Evolutionary conservation across 2,113 vertebrate species (phyloP).

Genomic region (Macquaria ambigua): DNA sequence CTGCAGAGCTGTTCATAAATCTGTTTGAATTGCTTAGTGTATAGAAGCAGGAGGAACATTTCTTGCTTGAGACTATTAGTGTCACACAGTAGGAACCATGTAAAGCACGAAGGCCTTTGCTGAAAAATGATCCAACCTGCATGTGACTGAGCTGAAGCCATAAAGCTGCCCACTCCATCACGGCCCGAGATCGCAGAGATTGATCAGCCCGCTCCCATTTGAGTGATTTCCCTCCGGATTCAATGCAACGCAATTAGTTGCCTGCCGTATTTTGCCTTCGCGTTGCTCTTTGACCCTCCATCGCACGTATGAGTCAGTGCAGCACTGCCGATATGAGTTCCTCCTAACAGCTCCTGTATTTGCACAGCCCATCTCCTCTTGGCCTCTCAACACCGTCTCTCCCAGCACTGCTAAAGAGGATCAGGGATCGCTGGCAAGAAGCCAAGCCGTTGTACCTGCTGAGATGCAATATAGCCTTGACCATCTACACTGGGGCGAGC

Average conservation of each 20-base stretch:
- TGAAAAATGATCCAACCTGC: slow-evolving; percentile 63
- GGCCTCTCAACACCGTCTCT: slow-evolving; percentile 56
- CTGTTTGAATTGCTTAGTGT: slow-evolving; percentile 48
- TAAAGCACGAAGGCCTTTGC: slow-evolving; percentile 43
- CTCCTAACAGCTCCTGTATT: slow-evolving; percentile 68
- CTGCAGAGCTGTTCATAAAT: slow-evolving; percentile 54
- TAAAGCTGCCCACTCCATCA: slow-evolving; percentile 80
- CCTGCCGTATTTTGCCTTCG: slow-evolving; percentile 64
- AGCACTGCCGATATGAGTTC: slow-evolving; percentile 72
- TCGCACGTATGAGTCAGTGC: slow-evolving; percentile 56
- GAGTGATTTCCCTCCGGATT: slow-evolving; percentile 82
- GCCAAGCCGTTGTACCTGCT: slow-evolving; percentile 67
- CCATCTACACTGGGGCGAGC: slow-evolving; percentile 50
- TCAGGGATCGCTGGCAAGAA: slow-evolving; percentile 64
- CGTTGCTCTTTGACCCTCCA: slow-evolving; percentile 62
- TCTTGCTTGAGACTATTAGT: slow-evolving; percentile 49
- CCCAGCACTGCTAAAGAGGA: slow-evolving; percentile 69
- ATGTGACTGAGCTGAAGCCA: slow-evolving; percentile 60
- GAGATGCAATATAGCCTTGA: slow-evolving; percentile 64
- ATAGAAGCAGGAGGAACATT: slow-evolving; percentile 40
- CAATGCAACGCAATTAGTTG: slow-evolving; percentile 77
- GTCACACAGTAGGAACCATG: slow-evolving; percentile 47
- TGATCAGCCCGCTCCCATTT: slow-evolving; percentile 79
- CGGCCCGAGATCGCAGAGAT: slow-evolving; percentile 62
- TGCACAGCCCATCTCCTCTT: slow-evolving; percentile 60